Base-by-base conservation (phyloP, 2,113 vertebrate species). In the Boulengeromyrus knoepffleri region DNA sequence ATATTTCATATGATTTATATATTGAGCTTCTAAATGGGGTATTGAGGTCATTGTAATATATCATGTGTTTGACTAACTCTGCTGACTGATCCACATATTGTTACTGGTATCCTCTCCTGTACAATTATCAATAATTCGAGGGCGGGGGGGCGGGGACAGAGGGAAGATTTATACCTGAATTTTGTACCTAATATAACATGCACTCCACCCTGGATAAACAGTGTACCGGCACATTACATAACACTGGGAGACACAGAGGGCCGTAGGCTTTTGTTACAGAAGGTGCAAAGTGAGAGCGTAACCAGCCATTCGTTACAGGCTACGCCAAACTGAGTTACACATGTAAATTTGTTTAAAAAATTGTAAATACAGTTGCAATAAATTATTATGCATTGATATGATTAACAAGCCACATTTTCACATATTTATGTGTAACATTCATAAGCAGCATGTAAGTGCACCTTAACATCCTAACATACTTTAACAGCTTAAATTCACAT, bases 1-100 rank as follows among this genome's bases (percentile, higher is more conserved):
- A 83, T 85, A 80, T 85, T 46, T 46, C 39, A 85, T 47, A n/a
- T 45, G 39, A 85, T 85, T 85, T 85, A 46, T 85, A 85, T 85
- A 80, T 80, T 80, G 74, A 80, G 74, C 74, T 17, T 17, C 39
- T n/a, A n/a, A 45, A 85, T 5, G 39, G 45, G 42, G 21, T 85
- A 47, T 49, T 80, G 74, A 80, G 83, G 45, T 85, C 83, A 19
- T 42, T 47, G 19, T 47, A 21, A 46, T 85, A 46, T 85, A 47
- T 85, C 13, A 85, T 85, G 19, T 85, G 39, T 45, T 47, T 47
- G 17, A 83, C 39, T 83, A 31, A 15, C 7, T 24, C 10, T 12
- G 66, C 46, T 80, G 19, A 80, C 36, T 80, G 5, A 80, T 12
- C 13, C 74, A 19, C 13, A 80, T 36, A 39, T 42, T 80, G 36